Percentiles rank a stretch among this genome's conserved stretches.
phyloP scores from a whole-genome alignment of 2,888 invertebrate genomes.

The Keiferia lycopersicella region DNA sequence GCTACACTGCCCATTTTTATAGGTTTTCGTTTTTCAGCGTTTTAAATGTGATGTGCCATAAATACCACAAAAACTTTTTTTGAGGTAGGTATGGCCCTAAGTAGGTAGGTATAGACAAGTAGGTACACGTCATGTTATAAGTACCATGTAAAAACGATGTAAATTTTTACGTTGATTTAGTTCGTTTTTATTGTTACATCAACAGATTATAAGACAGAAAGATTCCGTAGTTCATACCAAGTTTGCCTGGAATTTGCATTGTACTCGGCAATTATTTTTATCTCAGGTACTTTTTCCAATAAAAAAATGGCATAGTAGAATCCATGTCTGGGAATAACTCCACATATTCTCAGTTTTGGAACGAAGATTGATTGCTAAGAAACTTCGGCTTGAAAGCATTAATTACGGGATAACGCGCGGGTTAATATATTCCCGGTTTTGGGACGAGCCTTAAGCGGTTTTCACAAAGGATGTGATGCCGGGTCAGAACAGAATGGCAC shows the following conservation, averaged over 20 bases:
- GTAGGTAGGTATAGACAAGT: no score
- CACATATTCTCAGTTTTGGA: conserved; percentile 34
- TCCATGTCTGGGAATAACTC: conserved; percentile 16
- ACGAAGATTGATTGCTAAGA: conserved; percentile 50
- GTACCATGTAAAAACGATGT: no score
- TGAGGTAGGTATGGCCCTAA: no score
- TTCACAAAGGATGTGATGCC: not conserved
- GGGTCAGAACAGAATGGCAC: not conserved
- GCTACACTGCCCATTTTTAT: no score
- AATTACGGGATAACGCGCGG: conserved; percentile 40
- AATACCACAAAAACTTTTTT: no score
- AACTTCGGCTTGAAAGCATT: conserved; percentile 38
- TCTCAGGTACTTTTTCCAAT: not conserved
- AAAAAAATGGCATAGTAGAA: conserved; percentile 12
- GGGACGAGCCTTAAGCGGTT: not conserved
- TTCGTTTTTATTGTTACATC: no score
- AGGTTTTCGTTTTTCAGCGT: no score
- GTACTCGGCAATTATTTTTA: not conserved
- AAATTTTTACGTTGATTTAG: no score
- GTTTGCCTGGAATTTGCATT: not conserved
- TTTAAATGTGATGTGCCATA: no score
- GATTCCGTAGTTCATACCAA: no score
- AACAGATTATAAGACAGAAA: no score
- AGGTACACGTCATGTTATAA: no score
- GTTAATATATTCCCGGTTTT: conserved; percentile 27